Evolutionary conservation across 2,888 invertebrate species (phyloP).

Genomic region (Drosophila birchii): DNA sequence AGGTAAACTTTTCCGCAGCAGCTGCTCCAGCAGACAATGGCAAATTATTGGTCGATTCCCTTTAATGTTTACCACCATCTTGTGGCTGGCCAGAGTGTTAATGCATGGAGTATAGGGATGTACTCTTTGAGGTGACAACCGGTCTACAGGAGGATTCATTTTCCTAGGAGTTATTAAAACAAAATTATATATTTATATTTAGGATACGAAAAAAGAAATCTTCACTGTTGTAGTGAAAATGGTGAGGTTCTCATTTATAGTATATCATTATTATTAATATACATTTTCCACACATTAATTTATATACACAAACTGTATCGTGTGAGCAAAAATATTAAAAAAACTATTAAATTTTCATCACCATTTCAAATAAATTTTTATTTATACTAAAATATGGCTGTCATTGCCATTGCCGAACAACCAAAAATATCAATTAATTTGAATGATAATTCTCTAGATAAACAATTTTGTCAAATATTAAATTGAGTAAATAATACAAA

Average conservation of each 20-base stretch:
- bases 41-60: slow-evolving; percentile 20
- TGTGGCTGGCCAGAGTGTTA: background rate
- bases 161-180: background rate
- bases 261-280: background rate
- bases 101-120: slow-evolving; percentile 2
- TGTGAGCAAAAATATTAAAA: too few species aligned
- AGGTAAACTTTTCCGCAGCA: slow-evolving; percentile 55
- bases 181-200: background rate
- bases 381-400: background rate
- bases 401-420: too few species aligned
- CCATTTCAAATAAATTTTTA: background rate
- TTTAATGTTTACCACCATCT: slow-evolving; percentile 9
- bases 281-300: too few species aligned
- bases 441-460: background rate
- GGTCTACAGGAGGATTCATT: too few species aligned
- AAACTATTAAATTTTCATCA: background rate
- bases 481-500: slow-evolving; percentile 4
- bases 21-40: slow-evolving; percentile 31
- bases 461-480: background rate
- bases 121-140: slow-evolving; percentile 5
- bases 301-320: too few species aligned
- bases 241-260: background rate
- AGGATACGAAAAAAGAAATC: background rate
- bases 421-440: background rate
- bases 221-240: background rate